Percentiles rank a stretch among this genome's conserved stretches.
Conservation (phyloP, 2,113 vertebrate genomes). For the Tichodroma muraria region DNA sequence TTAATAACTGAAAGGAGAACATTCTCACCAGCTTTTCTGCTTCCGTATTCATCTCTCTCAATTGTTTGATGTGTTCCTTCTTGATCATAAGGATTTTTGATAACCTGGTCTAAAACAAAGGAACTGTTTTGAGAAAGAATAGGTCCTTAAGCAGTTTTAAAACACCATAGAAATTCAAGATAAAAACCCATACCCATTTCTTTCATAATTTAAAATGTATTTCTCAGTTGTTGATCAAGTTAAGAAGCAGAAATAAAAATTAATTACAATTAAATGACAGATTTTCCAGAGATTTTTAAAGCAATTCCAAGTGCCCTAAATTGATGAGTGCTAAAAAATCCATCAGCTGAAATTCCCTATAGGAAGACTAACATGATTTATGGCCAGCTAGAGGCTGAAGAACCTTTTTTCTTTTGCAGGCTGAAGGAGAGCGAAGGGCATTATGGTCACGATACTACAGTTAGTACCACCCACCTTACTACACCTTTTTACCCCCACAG, state of each 20-base stretch:
- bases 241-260: conserved; percentile 2
- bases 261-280: background rate
- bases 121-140: conserved; percentile 40
- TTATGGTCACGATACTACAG: background rate
- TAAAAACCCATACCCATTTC: background rate
- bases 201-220: background rate
- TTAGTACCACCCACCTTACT: background rate
- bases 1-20: conserved; percentile 5
- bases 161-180: background rate
- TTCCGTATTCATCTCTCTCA: conserved; percentile 98
- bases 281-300: conserved; percentile 11
- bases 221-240: background rate
- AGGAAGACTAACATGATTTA: background rate
- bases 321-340: background rate
- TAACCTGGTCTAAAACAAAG: conserved; percentile 83
- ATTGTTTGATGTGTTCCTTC: conserved; percentile 95
- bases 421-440: background rate
- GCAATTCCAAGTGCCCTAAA: background rate
- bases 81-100: conserved; percentile 99
- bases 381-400: background rate
- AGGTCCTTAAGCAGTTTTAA: background rate
- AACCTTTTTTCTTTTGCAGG: background rate
- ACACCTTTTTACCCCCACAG: background rate
- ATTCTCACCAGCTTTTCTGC: conserved; percentile 92
- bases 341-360: background rate